Evolutionary conservation across 30 jellyfish, hydroid and myxozoan species (phyloP).

Genomic region (Hydractinia echinata): DNA sequence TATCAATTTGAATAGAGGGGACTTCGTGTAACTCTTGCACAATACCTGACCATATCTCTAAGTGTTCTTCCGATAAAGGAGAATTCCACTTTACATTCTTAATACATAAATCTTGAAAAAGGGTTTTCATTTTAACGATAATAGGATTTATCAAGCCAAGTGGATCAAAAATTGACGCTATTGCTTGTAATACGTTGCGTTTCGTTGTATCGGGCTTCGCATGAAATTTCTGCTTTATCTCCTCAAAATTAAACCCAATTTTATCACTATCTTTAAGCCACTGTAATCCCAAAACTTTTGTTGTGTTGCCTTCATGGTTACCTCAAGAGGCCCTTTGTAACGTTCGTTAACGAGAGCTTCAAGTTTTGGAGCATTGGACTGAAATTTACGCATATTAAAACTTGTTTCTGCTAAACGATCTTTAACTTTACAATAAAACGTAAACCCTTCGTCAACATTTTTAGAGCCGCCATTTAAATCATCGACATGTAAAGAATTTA

Average conservation of each 20-base stretch:
- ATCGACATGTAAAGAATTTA: background rate
- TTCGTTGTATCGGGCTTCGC: background rate
- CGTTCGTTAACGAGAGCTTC: background rate
- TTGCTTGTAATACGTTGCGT: background rate
- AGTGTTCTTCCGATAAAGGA: background rate
- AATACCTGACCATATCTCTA: background rate
- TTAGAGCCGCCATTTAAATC: no score
- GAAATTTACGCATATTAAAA: background rate
- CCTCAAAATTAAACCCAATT: background rate
- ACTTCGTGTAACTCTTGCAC: background rate
- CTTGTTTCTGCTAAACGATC: no score
- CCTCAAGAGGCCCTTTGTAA: background rate
- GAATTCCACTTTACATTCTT: background rate
- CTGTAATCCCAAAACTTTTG: background rate
- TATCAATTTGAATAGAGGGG: background rate
- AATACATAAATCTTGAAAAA: background rate
- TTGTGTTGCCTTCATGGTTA: background rate
- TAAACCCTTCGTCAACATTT: no score
- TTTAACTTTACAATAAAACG: no score
- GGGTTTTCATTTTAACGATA: background rate
- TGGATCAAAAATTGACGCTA: slow-evolving; percentile 14
- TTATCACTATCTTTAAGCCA: background rate
- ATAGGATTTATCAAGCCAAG: background rate
- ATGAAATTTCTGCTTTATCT: background rate
- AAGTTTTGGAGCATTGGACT: background rate